Base-by-base conservation (phyloP, 1,140 invertebrate genomes). In the Cotesia chilonis region DNA sequence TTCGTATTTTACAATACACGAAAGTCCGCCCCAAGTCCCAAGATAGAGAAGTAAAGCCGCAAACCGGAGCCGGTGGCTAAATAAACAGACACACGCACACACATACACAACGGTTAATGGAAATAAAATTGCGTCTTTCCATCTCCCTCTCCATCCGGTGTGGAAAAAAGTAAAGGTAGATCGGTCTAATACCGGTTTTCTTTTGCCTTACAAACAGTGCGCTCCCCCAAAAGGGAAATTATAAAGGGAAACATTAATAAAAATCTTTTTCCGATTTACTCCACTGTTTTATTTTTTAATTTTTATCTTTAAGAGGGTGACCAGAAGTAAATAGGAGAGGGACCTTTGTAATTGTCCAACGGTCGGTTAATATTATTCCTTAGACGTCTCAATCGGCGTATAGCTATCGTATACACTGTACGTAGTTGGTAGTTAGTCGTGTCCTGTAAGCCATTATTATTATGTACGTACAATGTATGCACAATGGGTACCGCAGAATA, bases 91-190 rank as follows among this genome's bases (percentile, higher is more conserved):
- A 28, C 28, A 28, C 28, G 2, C 28, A 28, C 28, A 28, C 28
- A 28, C 28, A 28, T 28, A 28, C 2, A 28, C 67, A 73, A 68
- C 36, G 74, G 74, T 70, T 75, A 76, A 76, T 76, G 66, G 74
- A 79, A 79, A 79, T 79, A 73, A 75, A 79, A 79, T 77, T 77
- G 75, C 74, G 51, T 71, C 41, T 36, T 73, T 28, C 28, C 28
- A 28, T 28, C 28, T 28, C 28, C 28, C 28, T 28, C 28, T 28
- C 28, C 28, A 28, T 28, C 28, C 28, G 28, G 54, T 55, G 12
- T 14, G 57, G 20, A 20, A 59, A 59, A 59, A 59, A 28, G 28
- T 28, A 28, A 59, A 20, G 9, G 57, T 59, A 59, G 28, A 59
- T 17, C 20, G 57, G 57, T 28, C 57, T 9, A 59, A 20, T 14